Conservation (phyloP, 1,140 invertebrate genomes). For the Melitaea cinxia region DNA sequence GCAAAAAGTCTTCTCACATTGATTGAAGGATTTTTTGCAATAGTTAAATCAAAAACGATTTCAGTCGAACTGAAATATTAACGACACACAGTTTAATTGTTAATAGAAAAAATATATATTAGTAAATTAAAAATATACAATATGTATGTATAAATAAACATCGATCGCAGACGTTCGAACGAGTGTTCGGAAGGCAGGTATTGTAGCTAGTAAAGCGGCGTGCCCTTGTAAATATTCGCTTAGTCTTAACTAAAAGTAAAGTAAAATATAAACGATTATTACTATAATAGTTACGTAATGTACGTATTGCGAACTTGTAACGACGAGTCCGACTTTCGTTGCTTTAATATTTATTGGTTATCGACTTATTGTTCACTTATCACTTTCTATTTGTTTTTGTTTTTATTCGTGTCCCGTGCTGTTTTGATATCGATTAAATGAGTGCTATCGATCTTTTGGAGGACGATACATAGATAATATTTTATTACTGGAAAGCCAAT, state of each 20-base stretch:
- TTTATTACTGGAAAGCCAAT: no score
- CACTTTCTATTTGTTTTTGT: conserved; percentile 1
- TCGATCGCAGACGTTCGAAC: conserved; percentile 18
- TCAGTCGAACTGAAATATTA: no score
- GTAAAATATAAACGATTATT: conserved; percentile 54
- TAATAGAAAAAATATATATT: not conserved
- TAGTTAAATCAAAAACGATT: no score
- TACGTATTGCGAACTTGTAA: conserved; percentile 13
- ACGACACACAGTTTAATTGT: no score
- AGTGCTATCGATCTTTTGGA: not conserved
- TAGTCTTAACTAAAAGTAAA: conserved; percentile 56
- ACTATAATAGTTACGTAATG: conserved; percentile 33
- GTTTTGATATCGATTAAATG: not conserved
- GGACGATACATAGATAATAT: not conserved
- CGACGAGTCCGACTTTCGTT: conserved; percentile 20
- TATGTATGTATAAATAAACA: no score
- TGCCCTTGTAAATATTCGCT: conserved; percentile 71
- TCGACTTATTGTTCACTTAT: conserved; percentile 20
- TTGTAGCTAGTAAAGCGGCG: conserved; percentile 59
- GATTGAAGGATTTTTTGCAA: no score
- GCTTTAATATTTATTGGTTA: conserved; percentile 31
- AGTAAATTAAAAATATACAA: not conserved
- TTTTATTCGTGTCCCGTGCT: not conserved
- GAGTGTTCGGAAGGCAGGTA: conserved; percentile 53
- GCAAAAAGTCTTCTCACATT: not conserved